phyloP scores from a whole-genome alignment of 2,888 invertebrate genomes.

The Pecten maximus region DNA sequence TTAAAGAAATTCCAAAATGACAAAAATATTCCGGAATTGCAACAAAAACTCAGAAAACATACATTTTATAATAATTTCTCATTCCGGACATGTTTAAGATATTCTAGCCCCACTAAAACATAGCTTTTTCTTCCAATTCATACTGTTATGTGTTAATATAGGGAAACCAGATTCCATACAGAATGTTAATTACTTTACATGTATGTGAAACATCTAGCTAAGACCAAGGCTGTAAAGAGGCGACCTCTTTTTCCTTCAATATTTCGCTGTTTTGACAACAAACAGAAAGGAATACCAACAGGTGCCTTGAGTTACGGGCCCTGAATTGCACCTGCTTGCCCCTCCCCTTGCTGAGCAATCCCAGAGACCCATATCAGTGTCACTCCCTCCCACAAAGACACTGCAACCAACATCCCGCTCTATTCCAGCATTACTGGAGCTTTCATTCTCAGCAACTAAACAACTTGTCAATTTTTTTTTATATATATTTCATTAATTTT shows the following conservation, averaged over 20 bases:
- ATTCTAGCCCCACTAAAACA: background rate
- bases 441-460: background rate
- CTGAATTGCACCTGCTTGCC: background rate
- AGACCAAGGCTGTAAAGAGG: background rate
- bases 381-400: conserved; percentile 27
- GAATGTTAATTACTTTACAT: background rate
- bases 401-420: background rate
- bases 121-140: background rate
- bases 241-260: background rate
- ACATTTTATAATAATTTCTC: background rate
- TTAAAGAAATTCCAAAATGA: background rate
- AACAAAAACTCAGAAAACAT: background rate
- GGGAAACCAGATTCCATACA: background rate
- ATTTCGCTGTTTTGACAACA: background rate
- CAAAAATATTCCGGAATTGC: background rate
- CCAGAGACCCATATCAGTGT: background rate
- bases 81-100: background rate
- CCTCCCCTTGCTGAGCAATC: background rate
- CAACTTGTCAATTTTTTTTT: background rate
- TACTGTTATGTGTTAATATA: background rate
- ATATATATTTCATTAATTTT: background rate
- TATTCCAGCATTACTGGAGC: background rate
- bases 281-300: background rate
- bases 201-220: conserved; percentile 4
- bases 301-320: conserved; percentile 16